Evolutionary conservation across 2,888 invertebrate genomes (phyloP).

Genomic region (Belgica antarctica): DNA sequence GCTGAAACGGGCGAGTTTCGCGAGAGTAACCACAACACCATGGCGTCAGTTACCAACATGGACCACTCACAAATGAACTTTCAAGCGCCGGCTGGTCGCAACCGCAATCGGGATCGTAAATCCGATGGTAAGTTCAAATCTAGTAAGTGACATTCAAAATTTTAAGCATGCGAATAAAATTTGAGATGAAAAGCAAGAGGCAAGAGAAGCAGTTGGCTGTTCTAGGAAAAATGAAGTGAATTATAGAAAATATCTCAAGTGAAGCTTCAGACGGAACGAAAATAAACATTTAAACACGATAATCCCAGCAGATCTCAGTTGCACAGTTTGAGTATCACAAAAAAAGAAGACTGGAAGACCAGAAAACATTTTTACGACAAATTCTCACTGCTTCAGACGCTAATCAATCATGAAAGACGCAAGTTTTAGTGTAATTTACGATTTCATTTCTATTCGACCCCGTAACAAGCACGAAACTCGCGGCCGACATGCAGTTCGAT

Average conservation of each 20-base stretch:
- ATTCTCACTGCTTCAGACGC: background rate
- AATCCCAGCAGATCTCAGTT: slow-evolving; percentile 14
- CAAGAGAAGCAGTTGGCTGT: background rate
- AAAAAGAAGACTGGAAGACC: background rate
- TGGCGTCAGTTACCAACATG: slow-evolving; percentile 64
- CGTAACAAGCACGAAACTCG: too few species aligned
- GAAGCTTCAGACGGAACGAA: slow-evolving; percentile 4
- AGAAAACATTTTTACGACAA: background rate
- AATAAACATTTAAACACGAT: slow-evolving; percentile 10
- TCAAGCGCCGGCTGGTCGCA: slow-evolving; percentile 65
- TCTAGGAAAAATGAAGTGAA: background rate
- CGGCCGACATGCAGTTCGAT: too few species aligned
- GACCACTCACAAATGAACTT: slow-evolving; percentile 70
- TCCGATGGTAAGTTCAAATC: slow-evolving; percentile 60
- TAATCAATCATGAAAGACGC: background rate
- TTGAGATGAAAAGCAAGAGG: background rate
- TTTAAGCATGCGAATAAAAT: background rate
- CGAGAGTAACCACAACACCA: slow-evolving; percentile 71
- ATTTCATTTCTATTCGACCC: background rate
- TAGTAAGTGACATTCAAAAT: slow-evolving; percentile 20
- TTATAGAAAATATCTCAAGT: slow-evolving; percentile 6
- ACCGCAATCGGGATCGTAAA: slow-evolving; percentile 60
- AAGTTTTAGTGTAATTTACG: background rate
- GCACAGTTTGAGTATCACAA: background rate
- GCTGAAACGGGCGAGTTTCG: slow-evolving; percentile 85